These are phyloP conservation scores for Cephus runcator DNA, from an alignment of 2,888 invertebrate genomes.

Conservation along the genomic window DNA sequence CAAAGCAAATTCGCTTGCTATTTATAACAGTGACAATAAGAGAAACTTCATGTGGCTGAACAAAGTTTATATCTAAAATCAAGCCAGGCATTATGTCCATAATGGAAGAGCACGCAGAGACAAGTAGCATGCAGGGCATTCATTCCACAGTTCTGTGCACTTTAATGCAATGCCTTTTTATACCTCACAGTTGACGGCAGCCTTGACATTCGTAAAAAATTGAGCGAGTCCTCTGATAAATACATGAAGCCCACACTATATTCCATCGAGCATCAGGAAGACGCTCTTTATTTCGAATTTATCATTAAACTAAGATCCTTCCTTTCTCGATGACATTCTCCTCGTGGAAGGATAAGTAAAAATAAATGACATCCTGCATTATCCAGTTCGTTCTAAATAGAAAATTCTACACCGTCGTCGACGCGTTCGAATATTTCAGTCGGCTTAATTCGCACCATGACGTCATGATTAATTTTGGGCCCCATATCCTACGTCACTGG, in stretches of 20 bases:
- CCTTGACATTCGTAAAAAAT: neutral
- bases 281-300: neutral
- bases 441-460: neutral
- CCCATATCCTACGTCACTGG: neutral
- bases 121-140: neutral
- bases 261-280: neutral
- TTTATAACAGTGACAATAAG: neutral
- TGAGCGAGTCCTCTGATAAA: neutral
- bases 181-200: neutral
- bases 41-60: neutral
- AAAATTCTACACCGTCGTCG: neutral
- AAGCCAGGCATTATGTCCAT: neutral
- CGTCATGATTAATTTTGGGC: neutral
- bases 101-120: neutral
- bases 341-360: neutral
- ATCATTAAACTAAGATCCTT: neutral
- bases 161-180: neutral
- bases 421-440: neutral
- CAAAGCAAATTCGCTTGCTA: neutral
- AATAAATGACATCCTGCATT: neutral
- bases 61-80: neutral
- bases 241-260: neutral
- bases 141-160: neutral
- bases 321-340: too few species aligned
- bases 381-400: neutral